Conservation (phyloP, 1,140 invertebrate genomes). For the Trachelipus rathkii region DNA sequence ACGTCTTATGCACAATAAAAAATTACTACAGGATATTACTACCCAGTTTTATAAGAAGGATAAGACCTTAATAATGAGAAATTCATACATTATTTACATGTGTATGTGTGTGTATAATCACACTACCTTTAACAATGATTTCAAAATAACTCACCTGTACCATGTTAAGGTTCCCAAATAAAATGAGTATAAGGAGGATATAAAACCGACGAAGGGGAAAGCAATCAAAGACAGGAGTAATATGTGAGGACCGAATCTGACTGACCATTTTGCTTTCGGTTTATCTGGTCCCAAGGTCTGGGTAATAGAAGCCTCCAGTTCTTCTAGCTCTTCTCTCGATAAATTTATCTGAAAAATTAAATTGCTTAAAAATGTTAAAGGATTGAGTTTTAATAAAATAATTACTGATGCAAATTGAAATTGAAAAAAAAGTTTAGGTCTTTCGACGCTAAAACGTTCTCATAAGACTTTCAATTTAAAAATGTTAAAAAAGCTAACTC, state of each 20-base stretch:
- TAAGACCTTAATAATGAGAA: too few relatives aligned
- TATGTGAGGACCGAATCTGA: conserved; percentile 63
- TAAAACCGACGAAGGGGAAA: conserved; percentile 61
- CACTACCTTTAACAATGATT: not conserved
- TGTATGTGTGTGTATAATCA: not conserved
- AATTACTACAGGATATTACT: too few relatives aligned
- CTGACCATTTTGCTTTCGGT: conserved; percentile 58
- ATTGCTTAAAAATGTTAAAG: too few relatives aligned
- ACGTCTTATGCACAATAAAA: too few relatives aligned
- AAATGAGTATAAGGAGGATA: conserved; percentile 65
- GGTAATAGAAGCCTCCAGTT: conserved; percentile 61
- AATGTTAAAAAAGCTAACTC: too few relatives aligned
- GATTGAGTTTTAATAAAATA: too few relatives aligned
- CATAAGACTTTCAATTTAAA: too few relatives aligned
- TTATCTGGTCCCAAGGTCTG: conserved; percentile 53
- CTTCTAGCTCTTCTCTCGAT: conserved; percentile 63
- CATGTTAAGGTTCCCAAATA: conserved; percentile 70
- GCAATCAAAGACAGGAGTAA: conserved; percentile 62
- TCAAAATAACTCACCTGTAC: conserved; percentile 61
- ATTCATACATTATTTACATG: too few relatives aligned
- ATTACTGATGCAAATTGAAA: too few relatives aligned
- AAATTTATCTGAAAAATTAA: conserved; percentile 48
- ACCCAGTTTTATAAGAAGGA: too few relatives aligned
- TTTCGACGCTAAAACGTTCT: too few relatives aligned
- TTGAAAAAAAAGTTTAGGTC: too few relatives aligned